Conservation (phyloP, 2,113 vertebrate genomes). For the Acanthisitta chloris region DNA sequence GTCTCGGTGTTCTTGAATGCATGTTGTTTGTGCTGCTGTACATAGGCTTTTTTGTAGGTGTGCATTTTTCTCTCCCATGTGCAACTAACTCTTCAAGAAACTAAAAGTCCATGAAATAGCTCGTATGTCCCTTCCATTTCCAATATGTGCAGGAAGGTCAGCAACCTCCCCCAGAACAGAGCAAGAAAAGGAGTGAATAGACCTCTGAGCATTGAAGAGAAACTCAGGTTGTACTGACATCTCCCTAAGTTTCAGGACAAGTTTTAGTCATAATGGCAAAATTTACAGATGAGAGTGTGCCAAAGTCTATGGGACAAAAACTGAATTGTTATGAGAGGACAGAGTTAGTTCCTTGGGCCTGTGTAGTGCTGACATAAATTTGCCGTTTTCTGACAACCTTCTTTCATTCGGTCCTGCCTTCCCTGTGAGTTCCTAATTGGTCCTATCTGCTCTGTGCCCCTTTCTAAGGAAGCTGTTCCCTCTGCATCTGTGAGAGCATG, state of each 20-base stretch:
- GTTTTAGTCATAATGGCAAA: not conserved
- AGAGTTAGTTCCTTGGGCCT: not conserved
- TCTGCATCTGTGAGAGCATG: not conserved
- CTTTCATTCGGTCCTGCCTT: not conserved
- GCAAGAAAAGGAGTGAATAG: not conserved
- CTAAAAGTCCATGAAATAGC: not conserved
- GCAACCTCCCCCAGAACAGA: not conserved
- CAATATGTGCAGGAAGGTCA: not conserved
- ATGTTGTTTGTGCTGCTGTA: not conserved
- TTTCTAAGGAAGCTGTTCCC: not conserved
- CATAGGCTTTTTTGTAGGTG: not conserved
- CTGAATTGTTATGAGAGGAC: not conserved
- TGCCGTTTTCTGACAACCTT: not conserved
- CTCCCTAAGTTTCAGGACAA: not conserved
- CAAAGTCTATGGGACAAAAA: not conserved
- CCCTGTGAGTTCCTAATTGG: not conserved
- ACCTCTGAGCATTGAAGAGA: not conserved
- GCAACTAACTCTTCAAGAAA: not conserved
- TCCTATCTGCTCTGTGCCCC: not conserved
- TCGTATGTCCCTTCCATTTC: not conserved
- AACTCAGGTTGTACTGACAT: not conserved
- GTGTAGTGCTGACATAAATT: not conserved
- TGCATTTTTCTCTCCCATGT: not conserved
- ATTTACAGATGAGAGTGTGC: not conserved
- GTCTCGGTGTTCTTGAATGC: constrained; percentile 3